These are phyloP conservation scores for Actenoides hombroni DNA, from an alignment of 2,113 vertebrate species.

Conservation along the genomic window DNA sequence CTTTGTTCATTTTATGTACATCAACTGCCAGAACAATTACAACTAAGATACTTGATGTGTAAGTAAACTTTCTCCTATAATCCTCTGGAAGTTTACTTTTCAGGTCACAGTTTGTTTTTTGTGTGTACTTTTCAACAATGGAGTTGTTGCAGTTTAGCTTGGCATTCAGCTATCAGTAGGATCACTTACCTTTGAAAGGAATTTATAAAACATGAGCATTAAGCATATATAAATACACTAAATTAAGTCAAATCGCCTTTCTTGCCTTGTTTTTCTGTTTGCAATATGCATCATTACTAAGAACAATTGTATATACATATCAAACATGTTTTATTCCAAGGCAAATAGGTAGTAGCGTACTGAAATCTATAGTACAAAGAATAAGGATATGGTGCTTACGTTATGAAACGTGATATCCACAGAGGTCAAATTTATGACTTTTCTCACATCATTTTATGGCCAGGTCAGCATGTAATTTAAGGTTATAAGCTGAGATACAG, in stretches of 20 bases:
- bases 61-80: conserved; percentile 52
- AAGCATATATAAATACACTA: not conserved
- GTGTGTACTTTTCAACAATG: conserved; percentile 62
- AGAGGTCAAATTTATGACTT: conserved; percentile 41
- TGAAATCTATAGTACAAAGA: conserved; percentile 16
- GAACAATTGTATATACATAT: not conserved
- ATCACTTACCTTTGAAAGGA: conserved; percentile 32
- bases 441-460: conserved; percentile 22
- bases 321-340: not conserved
- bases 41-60: conserved; percentile 52
- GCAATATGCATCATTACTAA: not conserved
- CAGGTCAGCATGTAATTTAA: conserved; percentile 40
- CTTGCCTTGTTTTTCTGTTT: not conserved
- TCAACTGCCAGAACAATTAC: conserved; percentile 63
- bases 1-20: conserved; percentile 56
- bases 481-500: not conserved
- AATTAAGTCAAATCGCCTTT: conserved; percentile 34
- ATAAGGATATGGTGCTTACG: not conserved
- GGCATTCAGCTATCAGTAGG: conserved; percentile 39
- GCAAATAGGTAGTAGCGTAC: not conserved
- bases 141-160: conserved; percentile 48
- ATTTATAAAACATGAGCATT: conserved; percentile 26
- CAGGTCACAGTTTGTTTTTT: conserved; percentile 50
- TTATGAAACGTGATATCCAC: not conserved
- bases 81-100: conserved; percentile 61